A percentile compares a stretch with the other conserved stretches of the same genome.
Conservation (phyloP, 2,888 invertebrate genomes). For the Aradus depressus region DNA sequence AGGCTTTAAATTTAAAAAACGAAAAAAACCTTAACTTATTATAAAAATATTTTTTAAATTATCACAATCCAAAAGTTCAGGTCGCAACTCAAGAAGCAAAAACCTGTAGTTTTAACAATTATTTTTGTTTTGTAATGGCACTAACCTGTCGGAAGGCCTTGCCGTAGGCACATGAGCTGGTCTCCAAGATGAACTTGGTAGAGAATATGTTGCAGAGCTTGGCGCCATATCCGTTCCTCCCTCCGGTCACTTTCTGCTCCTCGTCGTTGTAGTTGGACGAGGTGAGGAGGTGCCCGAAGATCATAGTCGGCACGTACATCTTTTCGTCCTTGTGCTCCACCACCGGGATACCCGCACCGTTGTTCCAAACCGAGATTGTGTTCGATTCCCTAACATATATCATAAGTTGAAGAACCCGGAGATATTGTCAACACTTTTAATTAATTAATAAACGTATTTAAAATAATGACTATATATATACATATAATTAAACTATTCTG, state of each 20-base stretch:
- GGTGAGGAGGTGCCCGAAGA: constrained; percentile 95
- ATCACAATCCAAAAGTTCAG: too few relatives aligned
- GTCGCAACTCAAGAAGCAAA: too few relatives aligned
- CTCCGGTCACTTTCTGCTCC: constrained; percentile 84
- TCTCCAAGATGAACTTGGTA: constrained; percentile 90
- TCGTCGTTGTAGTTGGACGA: constrained; percentile 98
- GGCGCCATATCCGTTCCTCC: constrained; percentile 97
- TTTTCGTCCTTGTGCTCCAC: constrained; percentile 96
- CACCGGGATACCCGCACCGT: constrained; percentile 95
- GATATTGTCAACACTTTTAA: neutral
- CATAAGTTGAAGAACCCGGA: neutral
- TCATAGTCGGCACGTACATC: constrained; percentile 98
- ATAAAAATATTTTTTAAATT: too few relatives aligned
- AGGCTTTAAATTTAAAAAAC: too few relatives aligned
- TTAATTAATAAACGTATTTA: neutral
- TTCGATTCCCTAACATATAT: constrained; percentile 57
- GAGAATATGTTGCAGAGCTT: constrained; percentile 99
- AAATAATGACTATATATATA: neutral
- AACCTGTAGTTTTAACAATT: too few relatives aligned
- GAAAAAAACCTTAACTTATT: too few relatives aligned
- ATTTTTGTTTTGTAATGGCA: too few relatives aligned
- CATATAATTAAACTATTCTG: neutral
- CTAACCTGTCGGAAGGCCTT: constrained; percentile 80
- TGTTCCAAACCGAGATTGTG: constrained; percentile 88
- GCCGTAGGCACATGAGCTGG: constrained; percentile 74